A percentile compares a stretch with the other conserved stretches of the same genome.
phyloP scores from a whole-genome alignment of 2,888 invertebrate species.

The Dolichopus griseipennis region DNA sequence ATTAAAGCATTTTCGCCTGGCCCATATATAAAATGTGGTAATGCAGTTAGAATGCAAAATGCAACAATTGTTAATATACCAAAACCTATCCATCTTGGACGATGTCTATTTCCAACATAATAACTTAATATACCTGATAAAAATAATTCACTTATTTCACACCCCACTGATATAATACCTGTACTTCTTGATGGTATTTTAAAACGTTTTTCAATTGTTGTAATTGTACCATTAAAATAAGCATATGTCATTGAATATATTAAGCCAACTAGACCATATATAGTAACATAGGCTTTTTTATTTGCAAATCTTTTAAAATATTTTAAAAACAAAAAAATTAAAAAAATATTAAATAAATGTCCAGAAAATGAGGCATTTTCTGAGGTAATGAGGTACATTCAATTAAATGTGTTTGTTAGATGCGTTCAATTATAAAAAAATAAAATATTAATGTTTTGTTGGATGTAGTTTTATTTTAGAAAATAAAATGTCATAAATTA shows the following conservation, averaged over 20 bases:
- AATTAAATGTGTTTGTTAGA: too few species aligned
- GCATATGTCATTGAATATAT: conserved; percentile 60
- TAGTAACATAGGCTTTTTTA: conserved; percentile 46
- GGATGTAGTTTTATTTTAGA: too few species aligned
- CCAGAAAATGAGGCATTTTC: too few species aligned
- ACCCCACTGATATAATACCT: conserved; percentile 62
- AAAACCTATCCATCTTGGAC: conserved; percentile 64
- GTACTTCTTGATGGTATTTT: conserved; percentile 63
- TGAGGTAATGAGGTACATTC: too few species aligned
- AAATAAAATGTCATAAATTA: too few species aligned
- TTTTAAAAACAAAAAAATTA: not conserved
- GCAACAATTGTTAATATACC: conserved; percentile 50
- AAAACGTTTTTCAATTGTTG: conserved; percentile 63
- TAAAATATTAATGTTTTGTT: too few species aligned
- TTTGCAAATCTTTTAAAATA: conserved; percentile 36
- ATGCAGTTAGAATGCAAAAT: conserved; percentile 57
- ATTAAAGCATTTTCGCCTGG: conserved; percentile 57
- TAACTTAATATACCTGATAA: conserved; percentile 59
- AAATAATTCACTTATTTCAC: conserved; percentile 62
- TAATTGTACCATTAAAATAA: conserved; percentile 65
- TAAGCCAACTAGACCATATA: conserved; percentile 60
- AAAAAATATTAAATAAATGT: not conserved
- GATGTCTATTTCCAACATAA: conserved; percentile 60
- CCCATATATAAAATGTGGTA: conserved; percentile 61
- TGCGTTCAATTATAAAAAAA: too few species aligned